Percentiles rank a stretch among this genome's conserved stretches.
Evolutionary conservation across 2,113 vertebrate genomes (phyloP).

Genomic region (Pongo abelii): DNA sequence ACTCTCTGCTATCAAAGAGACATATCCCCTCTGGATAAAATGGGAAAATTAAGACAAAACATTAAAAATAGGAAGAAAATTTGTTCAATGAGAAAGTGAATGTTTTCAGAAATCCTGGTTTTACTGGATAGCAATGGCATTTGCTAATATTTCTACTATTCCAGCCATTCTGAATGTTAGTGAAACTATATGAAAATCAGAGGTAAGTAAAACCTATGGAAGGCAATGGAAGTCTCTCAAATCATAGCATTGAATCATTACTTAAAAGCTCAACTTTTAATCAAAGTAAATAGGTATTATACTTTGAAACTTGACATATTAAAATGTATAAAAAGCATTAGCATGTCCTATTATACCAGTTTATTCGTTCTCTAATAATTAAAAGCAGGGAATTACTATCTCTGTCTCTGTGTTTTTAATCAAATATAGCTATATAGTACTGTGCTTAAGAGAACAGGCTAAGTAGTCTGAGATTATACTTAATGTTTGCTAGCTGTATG

Average conservation of each 20-base stretch:
- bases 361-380: not conserved
- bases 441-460: not conserved
- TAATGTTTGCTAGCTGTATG: not conserved
- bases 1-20: not conserved
- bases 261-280: not conserved
- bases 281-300: not conserved
- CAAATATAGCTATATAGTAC: not conserved
- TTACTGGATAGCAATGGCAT: not conserved
- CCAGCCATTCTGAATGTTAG: not conserved
- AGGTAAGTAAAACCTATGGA: slow-evolving; percentile 26
- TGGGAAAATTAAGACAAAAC: not conserved
- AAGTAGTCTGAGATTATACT: not conserved
- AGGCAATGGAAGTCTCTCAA: not conserved
- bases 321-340: not conserved
- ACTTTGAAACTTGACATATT: not conserved
- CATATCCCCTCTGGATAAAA: not conserved
- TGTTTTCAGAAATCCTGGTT: not conserved
- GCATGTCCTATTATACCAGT: not conserved
- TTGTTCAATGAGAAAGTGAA: not conserved
- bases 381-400: not conserved
- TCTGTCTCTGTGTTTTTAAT: not conserved
- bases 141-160: not conserved
- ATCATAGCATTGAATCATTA: not conserved
- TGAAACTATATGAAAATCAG: not conserved
- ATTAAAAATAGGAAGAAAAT: not conserved